Percentiles rank a stretch among this genome's conserved stretches.
phyloP scores from a whole-genome alignment of 2,888 invertebrate species.

The Drosophila incognita region DNA sequence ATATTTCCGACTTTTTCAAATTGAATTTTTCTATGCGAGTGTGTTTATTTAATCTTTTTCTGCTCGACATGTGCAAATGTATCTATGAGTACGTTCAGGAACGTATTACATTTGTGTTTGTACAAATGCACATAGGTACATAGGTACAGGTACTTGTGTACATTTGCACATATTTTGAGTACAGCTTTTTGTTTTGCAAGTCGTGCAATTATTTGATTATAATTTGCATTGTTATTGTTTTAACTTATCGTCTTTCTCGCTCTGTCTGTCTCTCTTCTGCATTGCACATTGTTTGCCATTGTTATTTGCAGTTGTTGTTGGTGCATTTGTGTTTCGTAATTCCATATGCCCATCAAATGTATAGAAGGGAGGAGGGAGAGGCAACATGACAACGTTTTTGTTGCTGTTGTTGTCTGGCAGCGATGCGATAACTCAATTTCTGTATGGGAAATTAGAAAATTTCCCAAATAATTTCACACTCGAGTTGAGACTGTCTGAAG shows the following conservation, averaged over 20 bases:
- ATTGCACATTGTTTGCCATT: slow-evolving; percentile 61
- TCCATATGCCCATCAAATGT: slow-evolving; percentile 39
- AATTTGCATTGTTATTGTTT: slow-evolving; percentile 69
- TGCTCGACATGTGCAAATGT: slow-evolving; percentile 33
- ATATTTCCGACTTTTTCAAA: slow-evolving; percentile 46
- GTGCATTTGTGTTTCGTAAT: slow-evolving; percentile 61
- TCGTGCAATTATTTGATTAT: slow-evolving; percentile 79
- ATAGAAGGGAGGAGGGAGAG: slow-evolving; percentile 12
- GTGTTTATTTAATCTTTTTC: slow-evolving; percentile 12
- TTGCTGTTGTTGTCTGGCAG: slow-evolving; percentile 38
- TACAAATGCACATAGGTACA: slow-evolving; percentile 11
- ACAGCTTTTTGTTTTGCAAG: slow-evolving; percentile 62
- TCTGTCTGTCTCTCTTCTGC: slow-evolving; percentile 43
- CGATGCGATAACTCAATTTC: slow-evolving; percentile 76
- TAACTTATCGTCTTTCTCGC: slow-evolving; percentile 19
- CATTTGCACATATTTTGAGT: slow-evolving; percentile 25
- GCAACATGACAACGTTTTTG: slow-evolving; percentile 43
- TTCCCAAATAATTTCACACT: slow-evolving; percentile 80
- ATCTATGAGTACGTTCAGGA: slow-evolving; percentile 66
- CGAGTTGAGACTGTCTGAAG: slow-evolving; percentile 52
- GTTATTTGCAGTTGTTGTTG: slow-evolving; percentile 28
- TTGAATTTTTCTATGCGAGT: slow-evolving; percentile 33
- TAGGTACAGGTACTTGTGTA: background rate
- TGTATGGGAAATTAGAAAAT: slow-evolving; percentile 77
- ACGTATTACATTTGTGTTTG: slow-evolving; percentile 47